phyloP scores from a whole-genome alignment of 2,888 invertebrate genomes.

The Drosophila barbarae region DNA sequence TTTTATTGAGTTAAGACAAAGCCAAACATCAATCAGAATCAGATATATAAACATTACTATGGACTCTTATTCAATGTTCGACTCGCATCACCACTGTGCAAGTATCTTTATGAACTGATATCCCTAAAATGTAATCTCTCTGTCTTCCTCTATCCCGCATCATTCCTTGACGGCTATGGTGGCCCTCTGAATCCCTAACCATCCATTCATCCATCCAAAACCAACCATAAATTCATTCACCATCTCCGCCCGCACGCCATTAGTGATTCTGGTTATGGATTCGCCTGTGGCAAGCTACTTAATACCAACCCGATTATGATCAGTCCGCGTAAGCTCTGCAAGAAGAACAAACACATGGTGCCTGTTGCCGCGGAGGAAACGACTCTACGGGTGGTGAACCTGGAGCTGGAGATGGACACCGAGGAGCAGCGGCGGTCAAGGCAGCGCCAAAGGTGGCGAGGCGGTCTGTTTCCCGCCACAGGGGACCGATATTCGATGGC shows the following conservation, averaged over 20 bases:
- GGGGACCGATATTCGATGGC: not conserved
- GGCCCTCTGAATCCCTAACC: not conserved
- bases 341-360: not conserved
- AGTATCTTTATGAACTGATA: slow-evolving; percentile 37
- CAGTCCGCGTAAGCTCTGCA: not conserved
- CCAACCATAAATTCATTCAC: slow-evolving; percentile 25
- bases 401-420: slow-evolving; percentile 58
- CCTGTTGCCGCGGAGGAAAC: not conserved
- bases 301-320: slow-evolving; percentile 17
- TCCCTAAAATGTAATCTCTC: slow-evolving; percentile 51
- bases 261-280: slow-evolving; percentile 49
- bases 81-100: slow-evolving; percentile 28
- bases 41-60: slow-evolving; percentile 8
- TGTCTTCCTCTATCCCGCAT: slow-evolving; percentile 53
- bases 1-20: slow-evolving; percentile 42
- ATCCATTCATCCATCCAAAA: slow-evolving; percentile 13
- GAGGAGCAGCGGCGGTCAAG: slow-evolving; percentile 53
- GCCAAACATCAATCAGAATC: slow-evolving; percentile 23
- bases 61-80: slow-evolving; percentile 16
- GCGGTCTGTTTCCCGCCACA: not conserved
- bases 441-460: slow-evolving; percentile 33
- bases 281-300: slow-evolving; percentile 26
- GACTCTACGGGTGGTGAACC: slow-evolving; percentile 51
- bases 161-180: slow-evolving; percentile 21
- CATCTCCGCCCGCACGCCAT: slow-evolving; percentile 32